Base-by-base conservation (phyloP, 1,140 invertebrate species). In the Sminthurinus signatus region DNA sequence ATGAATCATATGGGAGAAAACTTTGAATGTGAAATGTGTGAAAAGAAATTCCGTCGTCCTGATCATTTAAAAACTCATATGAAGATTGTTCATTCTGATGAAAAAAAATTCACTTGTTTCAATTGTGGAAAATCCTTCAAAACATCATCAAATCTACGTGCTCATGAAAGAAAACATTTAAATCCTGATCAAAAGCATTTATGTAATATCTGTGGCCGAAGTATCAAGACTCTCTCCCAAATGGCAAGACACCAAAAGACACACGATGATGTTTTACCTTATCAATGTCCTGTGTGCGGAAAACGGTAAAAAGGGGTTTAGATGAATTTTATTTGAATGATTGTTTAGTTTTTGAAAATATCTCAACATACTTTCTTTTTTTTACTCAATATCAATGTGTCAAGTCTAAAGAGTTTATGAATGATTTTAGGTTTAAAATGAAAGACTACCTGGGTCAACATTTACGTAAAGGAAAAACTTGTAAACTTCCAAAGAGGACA, bases 401-500 rank as follows among this genome's bases (percentile, higher is more conserved):
- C n/a, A n/a, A n/a, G n/a, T n/a, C n/a, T n/a, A n/a, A n/a, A n/a
- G n/a, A n/a, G n/a, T 36, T 36, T 8, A 36, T 36, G 5, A 5
- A 36, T 8, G 5, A 8, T 8, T 36, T 5, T 36, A 46, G 44
- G 27, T 52, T 52, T 25, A 52, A 52, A 28, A 52, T 52, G 50
- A 52, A 52, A 25, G 50, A 52, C 25, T 52, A 52, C n/a, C 28
- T 52, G 2, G 50, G 50, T 52, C 50, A 52, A 28, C 50, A 52
- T 28, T n/a, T 52, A 2, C 19, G 50, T 19, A 52, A 52, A 28
- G 50, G 50, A 29, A 52, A 52, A 52, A 8, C 27, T 29, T 52
- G 50, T 29, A 48, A 19, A 25, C 32, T 36, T 8, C 5, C 5
- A 8, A 36, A 36, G 15, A n/a, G n/a, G n/a, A n/a, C n/a, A n/a